These are phyloP conservation scores for Exocentrus adspersus DNA, from an alignment of 2,888 invertebrate species.

Conservation along the genomic window DNA sequence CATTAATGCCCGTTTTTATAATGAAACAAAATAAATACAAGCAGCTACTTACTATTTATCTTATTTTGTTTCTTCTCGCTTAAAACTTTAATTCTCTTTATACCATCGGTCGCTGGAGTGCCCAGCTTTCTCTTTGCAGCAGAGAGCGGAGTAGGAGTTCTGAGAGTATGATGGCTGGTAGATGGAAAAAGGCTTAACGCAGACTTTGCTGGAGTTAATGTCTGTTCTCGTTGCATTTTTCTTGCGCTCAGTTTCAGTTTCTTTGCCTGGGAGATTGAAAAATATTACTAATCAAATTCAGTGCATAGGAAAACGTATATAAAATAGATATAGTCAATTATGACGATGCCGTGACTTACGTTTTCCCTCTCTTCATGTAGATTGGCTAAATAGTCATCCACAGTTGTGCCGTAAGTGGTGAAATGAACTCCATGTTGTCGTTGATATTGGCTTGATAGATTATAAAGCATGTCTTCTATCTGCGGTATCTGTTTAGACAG, in stretches of 20 bases:
- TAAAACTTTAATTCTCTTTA: slow-evolving; percentile 27
- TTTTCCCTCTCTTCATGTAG: slow-evolving; percentile 72
- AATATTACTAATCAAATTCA: too few species aligned
- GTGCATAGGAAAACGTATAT: too few species aligned
- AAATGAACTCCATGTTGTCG: slow-evolving; percentile 67
- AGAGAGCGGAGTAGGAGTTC: slow-evolving; percentile 3
- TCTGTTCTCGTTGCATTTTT: slow-evolving; percentile 61
- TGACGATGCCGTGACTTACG: too few species aligned
- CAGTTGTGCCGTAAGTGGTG: slow-evolving; percentile 71
- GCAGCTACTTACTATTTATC: slow-evolving; percentile 2
- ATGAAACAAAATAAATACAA: too few species aligned
- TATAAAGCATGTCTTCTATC: slow-evolving; percentile 73
- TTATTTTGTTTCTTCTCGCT: not conserved
- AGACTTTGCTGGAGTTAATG: slow-evolving; percentile 41
- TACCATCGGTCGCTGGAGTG: slow-evolving; percentile 33
- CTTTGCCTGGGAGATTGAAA: slow-evolving; percentile 60
- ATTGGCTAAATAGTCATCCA: slow-evolving; percentile 70
- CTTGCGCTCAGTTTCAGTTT: slow-evolving; percentile 67
- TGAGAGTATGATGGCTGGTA: slow-evolving; percentile 27
- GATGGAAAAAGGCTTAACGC: slow-evolving; percentile 41
- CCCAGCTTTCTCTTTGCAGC: slow-evolving; percentile 37
- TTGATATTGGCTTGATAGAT: slow-evolving; percentile 69
- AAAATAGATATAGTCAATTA: too few species aligned
- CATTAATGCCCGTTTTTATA: too few species aligned
- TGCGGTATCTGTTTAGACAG: slow-evolving; percentile 78